Evolutionary conservation across 2,797 vertebrate genomes (phyloP).

Genomic region (Phrynocephalus forsythii): DNA sequence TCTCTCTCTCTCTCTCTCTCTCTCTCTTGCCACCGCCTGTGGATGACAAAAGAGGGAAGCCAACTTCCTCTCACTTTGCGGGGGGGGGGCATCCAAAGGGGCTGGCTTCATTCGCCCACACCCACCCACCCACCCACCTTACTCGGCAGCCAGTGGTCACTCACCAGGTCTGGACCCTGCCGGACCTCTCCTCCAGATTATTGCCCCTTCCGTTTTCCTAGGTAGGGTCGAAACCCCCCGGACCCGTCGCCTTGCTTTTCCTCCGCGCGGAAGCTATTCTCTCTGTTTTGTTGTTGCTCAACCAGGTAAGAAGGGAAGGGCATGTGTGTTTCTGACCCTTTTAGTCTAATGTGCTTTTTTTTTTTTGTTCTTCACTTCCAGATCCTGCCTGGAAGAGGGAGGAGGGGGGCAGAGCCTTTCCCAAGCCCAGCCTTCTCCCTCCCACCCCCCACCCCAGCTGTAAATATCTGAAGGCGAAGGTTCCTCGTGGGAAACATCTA

Average conservation of each 20-base stretch:
- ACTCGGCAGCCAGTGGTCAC: too few relatives aligned
- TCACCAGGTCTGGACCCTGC: too few relatives aligned
- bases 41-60: conserved; percentile 78
- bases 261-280: neutral
- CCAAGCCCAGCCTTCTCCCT: conserved; percentile 36
- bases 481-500: neutral
- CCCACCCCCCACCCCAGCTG: neutral
- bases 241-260: too few relatives aligned
- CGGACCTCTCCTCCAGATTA: too few relatives aligned
- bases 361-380: conserved; percentile 49
- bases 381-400: conserved; percentile 40
- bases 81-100: conserved; percentile 50
- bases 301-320: neutral
- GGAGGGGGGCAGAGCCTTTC: conserved; percentile 3
- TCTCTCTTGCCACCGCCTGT: conserved; percentile 59
- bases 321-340: neutral
- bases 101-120: neutral
- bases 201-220: neutral
- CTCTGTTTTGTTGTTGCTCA: neutral
- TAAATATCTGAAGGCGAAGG: conserved; percentile 16
- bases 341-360: conserved; percentile 6
- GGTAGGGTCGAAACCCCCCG: conserved; percentile 10
- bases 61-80: conserved; percentile 74
- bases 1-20: conserved; percentile 52
- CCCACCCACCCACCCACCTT: neutral